A percentile compares a stretch with the other conserved stretches of the same genome.
These are phyloP conservation scores for Ametastegia equiseti DNA, from an alignment of 2,888 invertebrate species.

Conservation along the genomic window DNA sequence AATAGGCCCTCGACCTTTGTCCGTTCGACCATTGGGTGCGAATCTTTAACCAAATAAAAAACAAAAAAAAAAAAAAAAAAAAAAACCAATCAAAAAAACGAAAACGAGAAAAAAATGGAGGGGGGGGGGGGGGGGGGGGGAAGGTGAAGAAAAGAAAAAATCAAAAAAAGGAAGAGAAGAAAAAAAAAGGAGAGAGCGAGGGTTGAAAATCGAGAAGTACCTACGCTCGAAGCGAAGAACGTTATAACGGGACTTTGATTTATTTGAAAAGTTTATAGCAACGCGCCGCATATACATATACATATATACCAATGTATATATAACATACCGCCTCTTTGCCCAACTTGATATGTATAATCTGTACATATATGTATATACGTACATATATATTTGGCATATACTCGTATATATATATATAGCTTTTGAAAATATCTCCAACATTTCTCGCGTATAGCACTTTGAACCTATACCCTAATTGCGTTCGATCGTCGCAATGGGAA, in stretches of 20 bases:
- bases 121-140: too few relatives aligned
- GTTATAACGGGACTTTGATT: constrained; percentile 21
- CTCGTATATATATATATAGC: too few relatives aligned
- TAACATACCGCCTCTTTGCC: background rate
- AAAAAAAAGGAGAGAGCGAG: background rate
- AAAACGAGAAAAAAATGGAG: background rate
- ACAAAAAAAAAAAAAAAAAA: background rate
- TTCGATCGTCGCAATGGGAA: constrained; percentile 1
- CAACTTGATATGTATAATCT: too few relatives aligned
- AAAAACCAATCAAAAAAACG: background rate
- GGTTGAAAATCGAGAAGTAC: constrained; percentile 6
- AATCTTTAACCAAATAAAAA: background rate
- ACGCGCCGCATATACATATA: background rate
- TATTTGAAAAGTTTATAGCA: constrained; percentile 15
- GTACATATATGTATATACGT: too few relatives aligned
- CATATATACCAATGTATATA: background rate
- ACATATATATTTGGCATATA: too few relatives aligned
- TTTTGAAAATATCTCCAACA: constrained; percentile 8
- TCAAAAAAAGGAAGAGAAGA: background rate
- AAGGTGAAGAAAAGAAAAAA: background rate
- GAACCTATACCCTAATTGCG: constrained; percentile 26
- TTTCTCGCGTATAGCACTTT: background rate
- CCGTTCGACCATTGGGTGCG: background rate
- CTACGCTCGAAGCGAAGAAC: background rate
- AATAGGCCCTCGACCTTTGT: background rate